phyloP scores from a whole-genome alignment of 2,888 invertebrate genomes.

The Leptarthrus brevirostris region DNA sequence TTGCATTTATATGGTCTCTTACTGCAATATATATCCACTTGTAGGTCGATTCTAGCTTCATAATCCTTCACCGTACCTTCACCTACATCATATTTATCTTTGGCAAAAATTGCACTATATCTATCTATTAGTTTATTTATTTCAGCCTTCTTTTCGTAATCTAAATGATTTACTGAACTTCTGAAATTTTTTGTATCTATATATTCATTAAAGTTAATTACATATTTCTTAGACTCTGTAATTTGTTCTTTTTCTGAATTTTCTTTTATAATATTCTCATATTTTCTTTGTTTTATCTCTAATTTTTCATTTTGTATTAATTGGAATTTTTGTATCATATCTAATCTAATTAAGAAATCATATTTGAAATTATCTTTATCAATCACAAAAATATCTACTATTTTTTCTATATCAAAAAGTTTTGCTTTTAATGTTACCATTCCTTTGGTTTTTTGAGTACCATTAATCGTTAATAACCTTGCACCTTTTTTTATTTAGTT shows the following conservation, averaged over 20 bases:
- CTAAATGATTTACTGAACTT: too few species aligned
- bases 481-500: neutral
- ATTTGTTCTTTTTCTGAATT: slow-evolving; percentile 50
- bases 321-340: slow-evolving; percentile 52
- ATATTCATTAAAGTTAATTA: too few species aligned
- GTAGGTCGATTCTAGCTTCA: slow-evolving; percentile 56
- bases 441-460: slow-evolving; percentile 28
- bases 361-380: slow-evolving; percentile 52
- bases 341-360: slow-evolving; percentile 54
- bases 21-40: slow-evolving; percentile 54
- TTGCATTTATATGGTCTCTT: slow-evolving; percentile 47
- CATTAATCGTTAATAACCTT: slow-evolving; percentile 32
- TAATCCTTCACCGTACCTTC: slow-evolving; percentile 56
- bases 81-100: slow-evolving; percentile 57
- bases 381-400: slow-evolving; percentile 15
- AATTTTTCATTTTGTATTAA: slow-evolving; percentile 50
- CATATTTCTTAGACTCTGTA: too few species aligned
- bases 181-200: too few species aligned
- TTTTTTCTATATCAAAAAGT: neutral
- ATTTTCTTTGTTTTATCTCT: slow-evolving; percentile 44
- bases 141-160: too few species aligned
- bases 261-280: slow-evolving; percentile 27
- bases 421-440: neutral
- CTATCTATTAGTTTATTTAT: slow-evolving; percentile 52
- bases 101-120: slow-evolving; percentile 56